Conservation (phyloP, 2,888 invertebrate species). For the Plutella xylostella region DNA sequence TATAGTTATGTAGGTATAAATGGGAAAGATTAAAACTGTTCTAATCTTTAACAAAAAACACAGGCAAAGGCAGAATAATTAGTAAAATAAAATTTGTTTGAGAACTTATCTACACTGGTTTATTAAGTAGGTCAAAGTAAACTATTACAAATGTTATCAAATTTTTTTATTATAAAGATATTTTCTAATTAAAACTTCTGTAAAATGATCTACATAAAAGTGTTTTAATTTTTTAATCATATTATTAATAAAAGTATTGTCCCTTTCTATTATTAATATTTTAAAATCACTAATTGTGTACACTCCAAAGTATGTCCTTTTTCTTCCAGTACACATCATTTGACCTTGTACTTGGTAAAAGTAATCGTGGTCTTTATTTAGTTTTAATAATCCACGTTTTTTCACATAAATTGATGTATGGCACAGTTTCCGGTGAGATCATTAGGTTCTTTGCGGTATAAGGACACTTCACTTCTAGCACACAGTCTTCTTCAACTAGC, state of each 20-base stretch:
- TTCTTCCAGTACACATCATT: neutral
- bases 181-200: neutral
- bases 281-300: neutral
- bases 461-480: neutral
- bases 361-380: neutral
- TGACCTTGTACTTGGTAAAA: neutral
- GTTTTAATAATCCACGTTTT: neutral
- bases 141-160: too few species aligned
- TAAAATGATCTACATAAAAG: neutral
- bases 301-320: neutral
- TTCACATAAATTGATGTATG: neutral
- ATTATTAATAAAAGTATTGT: neutral
- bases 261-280: neutral
- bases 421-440: neutral
- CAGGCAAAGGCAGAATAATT: too few species aligned
- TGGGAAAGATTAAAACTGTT: too few species aligned
- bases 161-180: neutral
- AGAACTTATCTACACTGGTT: too few species aligned
- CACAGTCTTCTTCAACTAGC: neutral
- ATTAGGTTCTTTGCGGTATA: neutral
- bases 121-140: too few species aligned
- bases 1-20: too few species aligned
- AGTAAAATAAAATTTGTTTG: too few species aligned
- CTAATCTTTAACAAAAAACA: too few species aligned
- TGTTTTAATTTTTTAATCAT: neutral